Percentiles rank a stretch among this genome's conserved stretches.
Conservation (phyloP, 2,797 vertebrate species). For the Hypotaenidia okinawae region DNA sequence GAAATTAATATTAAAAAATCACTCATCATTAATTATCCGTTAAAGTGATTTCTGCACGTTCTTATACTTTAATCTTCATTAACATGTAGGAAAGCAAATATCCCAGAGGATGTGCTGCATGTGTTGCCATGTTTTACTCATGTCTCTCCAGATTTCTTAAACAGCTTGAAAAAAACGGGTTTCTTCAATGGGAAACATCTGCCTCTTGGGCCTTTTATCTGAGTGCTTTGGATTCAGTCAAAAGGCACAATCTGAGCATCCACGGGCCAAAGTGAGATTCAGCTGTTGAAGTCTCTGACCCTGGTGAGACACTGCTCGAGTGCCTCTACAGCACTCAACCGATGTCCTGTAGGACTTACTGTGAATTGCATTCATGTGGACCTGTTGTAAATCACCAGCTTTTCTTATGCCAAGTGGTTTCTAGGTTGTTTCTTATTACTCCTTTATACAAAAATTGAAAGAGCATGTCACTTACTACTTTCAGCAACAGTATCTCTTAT, state of each 20-base stretch:
- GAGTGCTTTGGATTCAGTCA: constrained; percentile 52
- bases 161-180: constrained; percentile 31
- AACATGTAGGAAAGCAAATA: constrained; percentile 38
- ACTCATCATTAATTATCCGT: constrained; percentile 72
- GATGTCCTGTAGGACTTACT: background rate
- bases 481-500: constrained; percentile 67
- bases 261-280: background rate
- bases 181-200: constrained; percentile 27
- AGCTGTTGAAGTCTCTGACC: constrained; percentile 8
- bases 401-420: constrained; percentile 51
- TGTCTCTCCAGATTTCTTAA: constrained; percentile 40
- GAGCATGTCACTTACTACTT: constrained; percentile 64
- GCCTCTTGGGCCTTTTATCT: constrained; percentile 42
- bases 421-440: background rate
- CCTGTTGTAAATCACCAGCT: background rate
- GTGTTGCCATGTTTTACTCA: constrained; percentile 37
- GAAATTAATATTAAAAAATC: constrained; percentile 66
- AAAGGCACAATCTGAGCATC: constrained; percentile 49
- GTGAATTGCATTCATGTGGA: background rate
- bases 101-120: constrained; percentile 52
- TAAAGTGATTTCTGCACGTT: constrained; percentile 61
- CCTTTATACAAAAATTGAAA: constrained; percentile 50
- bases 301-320: background rate
- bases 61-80: constrained; percentile 71
- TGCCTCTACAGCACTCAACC: background rate